These are phyloP conservation scores for Dasyurus viverrinus DNA, from an alignment of 2,113 vertebrate species.

Conservation along the genomic window DNA sequence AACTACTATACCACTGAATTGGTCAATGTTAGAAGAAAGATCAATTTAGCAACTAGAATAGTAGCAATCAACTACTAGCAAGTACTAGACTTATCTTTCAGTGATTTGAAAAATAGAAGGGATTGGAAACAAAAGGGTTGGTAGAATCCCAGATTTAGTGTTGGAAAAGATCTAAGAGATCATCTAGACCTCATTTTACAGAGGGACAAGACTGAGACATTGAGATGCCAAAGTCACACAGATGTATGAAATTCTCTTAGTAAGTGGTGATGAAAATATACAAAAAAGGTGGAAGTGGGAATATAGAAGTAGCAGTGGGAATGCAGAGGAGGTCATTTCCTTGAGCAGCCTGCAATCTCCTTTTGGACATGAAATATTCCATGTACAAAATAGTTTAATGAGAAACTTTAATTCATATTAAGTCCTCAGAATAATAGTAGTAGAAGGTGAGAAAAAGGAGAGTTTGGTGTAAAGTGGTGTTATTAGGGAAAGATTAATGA, in stretches of 20 bases:
- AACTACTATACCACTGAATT: not conserved
- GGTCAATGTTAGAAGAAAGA: not conserved
- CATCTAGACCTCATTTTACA: not conserved
- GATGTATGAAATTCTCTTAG: not conserved
- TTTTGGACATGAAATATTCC: not conserved
- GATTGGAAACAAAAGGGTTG: not conserved
- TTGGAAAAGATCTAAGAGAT: not conserved
- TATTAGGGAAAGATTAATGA: not conserved
- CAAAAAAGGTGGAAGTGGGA: too few species aligned
- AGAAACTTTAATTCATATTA: not conserved
- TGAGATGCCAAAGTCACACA: not conserved
- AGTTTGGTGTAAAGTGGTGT: not conserved
- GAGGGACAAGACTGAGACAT: not conserved
- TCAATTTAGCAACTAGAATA: not conserved
- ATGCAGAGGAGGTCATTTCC: not conserved
- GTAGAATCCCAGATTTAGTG: not conserved
- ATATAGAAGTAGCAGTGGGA: not conserved
- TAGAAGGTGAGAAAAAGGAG: not conserved
- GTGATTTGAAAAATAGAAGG: not conserved
- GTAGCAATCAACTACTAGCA: not conserved
- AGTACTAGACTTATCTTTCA: not conserved
- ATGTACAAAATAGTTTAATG: not conserved
- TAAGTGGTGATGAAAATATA: not conserved
- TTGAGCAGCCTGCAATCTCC: not conserved
- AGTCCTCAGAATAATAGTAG: not conserved